These are phyloP conservation scores for Plagiodera versicolora DNA, from an alignment of 2,888 invertebrate genomes.

Conservation along the genomic window DNA sequence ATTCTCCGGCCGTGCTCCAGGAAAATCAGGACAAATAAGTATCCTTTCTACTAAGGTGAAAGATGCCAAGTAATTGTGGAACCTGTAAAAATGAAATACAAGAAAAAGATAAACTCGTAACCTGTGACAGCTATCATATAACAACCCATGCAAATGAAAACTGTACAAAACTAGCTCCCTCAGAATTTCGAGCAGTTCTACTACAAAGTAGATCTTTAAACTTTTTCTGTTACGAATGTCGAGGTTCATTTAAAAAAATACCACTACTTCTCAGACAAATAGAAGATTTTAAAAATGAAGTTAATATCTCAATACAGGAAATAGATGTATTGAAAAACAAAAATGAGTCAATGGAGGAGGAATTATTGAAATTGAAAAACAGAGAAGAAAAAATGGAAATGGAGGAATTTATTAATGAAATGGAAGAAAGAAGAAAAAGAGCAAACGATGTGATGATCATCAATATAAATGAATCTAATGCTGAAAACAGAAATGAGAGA, in stretches of 20 bases:
- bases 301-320: not conserved
- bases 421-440: slow-evolving; percentile 26
- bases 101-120: slow-evolving; percentile 13
- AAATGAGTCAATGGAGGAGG: slow-evolving; percentile 4
- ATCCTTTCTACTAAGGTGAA: not conserved
- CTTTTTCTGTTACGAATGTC: slow-evolving; percentile 11
- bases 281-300: slow-evolving; percentile 6
- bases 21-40: too few species aligned
- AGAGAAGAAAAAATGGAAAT: slow-evolving; percentile 8
- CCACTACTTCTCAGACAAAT: slow-evolving; percentile 9
- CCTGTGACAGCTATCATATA: slow-evolving; percentile 14
- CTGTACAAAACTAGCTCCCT: slow-evolving; percentile 14
- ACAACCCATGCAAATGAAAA: slow-evolving; percentile 9
- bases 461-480: slow-evolving; percentile 7
- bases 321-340: slow-evolving; percentile 2
- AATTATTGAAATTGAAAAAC: slow-evolving; percentile 2
- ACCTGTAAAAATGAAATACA: slow-evolving; percentile 4
- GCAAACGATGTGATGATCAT: slow-evolving; percentile 43
- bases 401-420: slow-evolving; percentile 4
- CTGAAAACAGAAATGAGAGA: slow-evolving; percentile 2
- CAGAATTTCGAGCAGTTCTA: slow-evolving; percentile 12
- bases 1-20: too few species aligned
- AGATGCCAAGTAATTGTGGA: not conserved
- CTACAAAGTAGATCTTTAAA: slow-evolving; percentile 10
- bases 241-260: slow-evolving; percentile 10